phyloP scores from a whole-genome alignment of 2,888 invertebrate genomes.

The Galeopsomyia nigrocyanea region DNA sequence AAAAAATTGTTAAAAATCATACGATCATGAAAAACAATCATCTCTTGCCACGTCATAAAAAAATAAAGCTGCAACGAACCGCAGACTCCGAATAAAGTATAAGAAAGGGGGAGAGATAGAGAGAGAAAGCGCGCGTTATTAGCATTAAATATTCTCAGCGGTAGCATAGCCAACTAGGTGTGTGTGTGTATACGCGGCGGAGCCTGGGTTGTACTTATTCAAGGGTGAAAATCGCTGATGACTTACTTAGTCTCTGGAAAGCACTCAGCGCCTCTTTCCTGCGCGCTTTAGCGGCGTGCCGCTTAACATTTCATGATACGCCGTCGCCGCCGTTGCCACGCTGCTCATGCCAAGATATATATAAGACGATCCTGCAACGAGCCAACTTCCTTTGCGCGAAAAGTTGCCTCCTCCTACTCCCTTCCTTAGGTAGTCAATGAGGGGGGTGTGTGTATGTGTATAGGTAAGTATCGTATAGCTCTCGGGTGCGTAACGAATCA shows the following conservation, averaged over 20 bases:
- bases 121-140: neutral
- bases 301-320: conserved; percentile 47
- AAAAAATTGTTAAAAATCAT: conserved; percentile 7
- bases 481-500: too few relatives aligned
- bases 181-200: too few relatives aligned
- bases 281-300: conserved; percentile 27
- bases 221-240: conserved; percentile 46
- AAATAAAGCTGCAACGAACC: too few relatives aligned
- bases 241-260: conserved; percentile 45
- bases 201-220: conserved; percentile 14
- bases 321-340: conserved; percentile 6
- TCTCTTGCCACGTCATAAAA: too few relatives aligned
- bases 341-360: too few relatives aligned
- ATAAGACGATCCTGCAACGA: too few relatives aligned
- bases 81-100: neutral
- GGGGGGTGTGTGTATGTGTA: too few relatives aligned
- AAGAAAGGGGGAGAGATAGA: neutral
- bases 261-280: conserved; percentile 29
- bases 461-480: too few relatives aligned
- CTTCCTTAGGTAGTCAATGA: too few relatives aligned
- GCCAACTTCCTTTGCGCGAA: too few relatives aligned
- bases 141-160: conserved; percentile 16
- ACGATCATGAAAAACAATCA: neutral
- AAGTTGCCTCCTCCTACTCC: too few relatives aligned
- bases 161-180: too few relatives aligned